phyloP scores from a whole-genome alignment of 2,888 invertebrate species.

The Patella caerulea region DNA sequence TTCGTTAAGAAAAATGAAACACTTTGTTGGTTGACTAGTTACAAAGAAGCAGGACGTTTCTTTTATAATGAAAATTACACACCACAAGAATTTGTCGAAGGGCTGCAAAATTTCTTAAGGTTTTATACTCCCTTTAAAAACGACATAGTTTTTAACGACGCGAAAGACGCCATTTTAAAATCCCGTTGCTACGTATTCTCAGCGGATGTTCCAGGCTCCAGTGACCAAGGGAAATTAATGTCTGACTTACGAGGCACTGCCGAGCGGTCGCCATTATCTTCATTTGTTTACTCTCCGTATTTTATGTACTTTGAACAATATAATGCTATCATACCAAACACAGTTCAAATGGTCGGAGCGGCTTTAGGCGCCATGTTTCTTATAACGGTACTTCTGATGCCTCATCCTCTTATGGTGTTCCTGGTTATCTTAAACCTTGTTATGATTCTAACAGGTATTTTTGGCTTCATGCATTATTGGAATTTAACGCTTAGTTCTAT shows the following conservation, averaged over 20 bases:
- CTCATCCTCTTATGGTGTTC: constrained; percentile 51
- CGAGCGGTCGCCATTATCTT: constrained; percentile 38
- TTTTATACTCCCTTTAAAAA: constrained; percentile 32
- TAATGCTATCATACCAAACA: constrained; percentile 55
- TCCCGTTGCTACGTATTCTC: constrained; percentile 91
- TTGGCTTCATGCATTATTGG: constrained; percentile 57
- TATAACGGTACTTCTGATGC: constrained; percentile 57
- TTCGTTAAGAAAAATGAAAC: background rate
- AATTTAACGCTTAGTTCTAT: constrained; percentile 56
- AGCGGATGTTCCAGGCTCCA: constrained; percentile 87
- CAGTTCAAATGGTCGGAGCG: constrained; percentile 55
- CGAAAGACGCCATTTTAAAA: constrained; percentile 78
- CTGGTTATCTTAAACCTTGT: constrained; percentile 51
- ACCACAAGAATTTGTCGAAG: constrained; percentile 18
- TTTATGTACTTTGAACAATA: constrained; percentile 62
- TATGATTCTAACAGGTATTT: constrained; percentile 56
- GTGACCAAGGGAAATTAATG: constrained; percentile 53
- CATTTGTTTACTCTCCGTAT: constrained; percentile 46
- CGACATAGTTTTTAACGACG: constrained; percentile 44
- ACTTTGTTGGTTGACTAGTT: constrained; percentile 17
- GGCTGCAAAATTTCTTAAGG: constrained; percentile 24
- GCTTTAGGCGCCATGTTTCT: constrained; percentile 56
- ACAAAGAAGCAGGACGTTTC: background rate
- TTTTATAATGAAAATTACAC: background rate
- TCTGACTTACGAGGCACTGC: constrained; percentile 46